Conservation (phyloP, 2,113 vertebrate genomes). For the Mustela nigripes region DNA sequence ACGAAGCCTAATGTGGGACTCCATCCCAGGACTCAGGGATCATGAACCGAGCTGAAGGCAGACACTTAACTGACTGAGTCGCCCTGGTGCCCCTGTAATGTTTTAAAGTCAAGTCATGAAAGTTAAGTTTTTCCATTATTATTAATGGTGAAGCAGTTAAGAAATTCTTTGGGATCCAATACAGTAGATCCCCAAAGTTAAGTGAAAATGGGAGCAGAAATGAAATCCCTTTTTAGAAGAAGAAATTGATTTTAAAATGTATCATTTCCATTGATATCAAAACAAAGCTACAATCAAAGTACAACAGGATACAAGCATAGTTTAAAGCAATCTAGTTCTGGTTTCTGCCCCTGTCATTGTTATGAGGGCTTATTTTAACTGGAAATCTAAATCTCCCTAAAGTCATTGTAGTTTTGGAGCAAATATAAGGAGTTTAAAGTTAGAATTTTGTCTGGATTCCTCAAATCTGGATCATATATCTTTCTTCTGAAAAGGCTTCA, state of each 20-base stretch:
- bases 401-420: background rate
- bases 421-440: background rate
- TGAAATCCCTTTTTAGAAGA: slow-evolving; percentile 15
- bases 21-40: too few species aligned
- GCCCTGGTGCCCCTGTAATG: background rate
- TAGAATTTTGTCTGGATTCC: background rate
- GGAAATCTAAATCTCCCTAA: background rate
- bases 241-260: background rate
- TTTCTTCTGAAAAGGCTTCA: background rate
- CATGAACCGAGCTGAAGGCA: too few species aligned
- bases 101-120: slow-evolving; percentile 18
- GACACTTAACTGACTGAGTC: too few species aligned
- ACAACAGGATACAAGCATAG: background rate
- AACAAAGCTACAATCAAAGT: background rate
- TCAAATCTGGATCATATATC: background rate
- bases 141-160: background rate
- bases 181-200: background rate
- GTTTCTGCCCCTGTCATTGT: background rate
- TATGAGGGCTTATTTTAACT: background rate
- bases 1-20: too few species aligned
- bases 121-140: background rate
- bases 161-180: background rate
- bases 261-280: background rate
- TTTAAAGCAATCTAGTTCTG: background rate
- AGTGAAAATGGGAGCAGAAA: slow-evolving; percentile 3